These are phyloP conservation scores for Notodonta dromedarius DNA, from an alignment of 2,888 invertebrate species.

Conservation along the genomic window DNA sequence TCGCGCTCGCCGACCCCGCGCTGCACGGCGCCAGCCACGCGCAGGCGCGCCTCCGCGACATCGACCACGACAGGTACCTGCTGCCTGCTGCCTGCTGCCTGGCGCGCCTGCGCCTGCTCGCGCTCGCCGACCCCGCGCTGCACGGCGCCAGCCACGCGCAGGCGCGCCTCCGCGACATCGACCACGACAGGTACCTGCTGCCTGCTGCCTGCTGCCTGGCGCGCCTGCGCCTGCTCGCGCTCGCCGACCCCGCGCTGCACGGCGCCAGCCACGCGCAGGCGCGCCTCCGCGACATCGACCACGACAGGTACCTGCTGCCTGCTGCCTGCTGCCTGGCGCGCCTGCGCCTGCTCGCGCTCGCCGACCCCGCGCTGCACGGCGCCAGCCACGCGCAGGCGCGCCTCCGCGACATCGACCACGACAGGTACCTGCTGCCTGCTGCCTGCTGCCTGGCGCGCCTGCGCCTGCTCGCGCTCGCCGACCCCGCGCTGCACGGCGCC, in stretches of 20 bases:
- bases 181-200: constrained; percentile 87
- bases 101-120: constrained; percentile 85
- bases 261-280: constrained; percentile 90
- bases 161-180: constrained; percentile 90
- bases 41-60: constrained; percentile 88
- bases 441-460: constrained; percentile 88
- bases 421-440: constrained; percentile 75
- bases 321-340: constrained; percentile 90
- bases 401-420: constrained; percentile 93
- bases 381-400: constrained; percentile 88
- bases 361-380: constrained; percentile 95
- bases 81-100: constrained; percentile 86
- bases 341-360: constrained; percentile 87
- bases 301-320: constrained; percentile 84
- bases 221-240: constrained; percentile 85
- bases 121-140: constrained; percentile 94
- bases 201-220: constrained; percentile 88
- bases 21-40: constrained; percentile 93
- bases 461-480: constrained; percentile 89
- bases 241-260: constrained; percentile 95
- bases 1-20: constrained; percentile 93
- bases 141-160: constrained; percentile 92
- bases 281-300: constrained; percentile 92
- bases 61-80: constrained; percentile 90
- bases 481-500: constrained; percentile 93